Percentiles rank a stretch among this genome's conserved stretches.
phyloP scores from a whole-genome alignment of 1,140 invertebrate species.

The Drosophila nikananu region DNA sequence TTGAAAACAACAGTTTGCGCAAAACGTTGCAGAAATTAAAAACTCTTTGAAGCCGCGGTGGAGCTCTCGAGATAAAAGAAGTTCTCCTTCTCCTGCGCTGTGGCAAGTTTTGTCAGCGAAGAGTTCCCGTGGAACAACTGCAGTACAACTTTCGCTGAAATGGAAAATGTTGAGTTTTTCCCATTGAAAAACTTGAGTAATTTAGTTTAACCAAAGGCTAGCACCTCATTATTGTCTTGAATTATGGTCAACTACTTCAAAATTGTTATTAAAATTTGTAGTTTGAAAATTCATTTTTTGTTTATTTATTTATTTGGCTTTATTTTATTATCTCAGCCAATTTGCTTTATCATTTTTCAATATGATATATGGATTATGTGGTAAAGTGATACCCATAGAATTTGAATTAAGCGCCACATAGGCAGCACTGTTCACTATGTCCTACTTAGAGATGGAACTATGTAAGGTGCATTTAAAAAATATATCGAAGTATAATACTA shows the following conservation, averaged over 20 bases:
- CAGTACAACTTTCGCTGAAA: conserved; percentile 13
- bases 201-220: not conserved
- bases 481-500: not conserved
- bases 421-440: conserved; percentile 3
- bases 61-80: conserved; percentile 45
- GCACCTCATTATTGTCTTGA: not conserved
- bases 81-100: conserved; percentile 23
- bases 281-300: no score
- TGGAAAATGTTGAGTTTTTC: not conserved
- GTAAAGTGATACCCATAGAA: no score
- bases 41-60: conserved; percentile 15
- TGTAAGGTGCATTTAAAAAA: not conserved
- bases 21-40: conserved; percentile 72
- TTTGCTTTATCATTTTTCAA: not conserved
- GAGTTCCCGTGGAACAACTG: conserved; percentile 5
- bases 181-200: conserved; percentile 26
- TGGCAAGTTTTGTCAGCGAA: conserved; percentile 17
- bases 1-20: conserved; percentile 35
- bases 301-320: no score
- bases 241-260: no score
- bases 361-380: no score
- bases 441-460: not conserved
- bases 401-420: conserved; percentile 4
- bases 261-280: not conserved
- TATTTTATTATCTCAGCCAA: not conserved